Evolutionary conservation across 92 coral and sea anemone genomes (phyloP).

Genomic region (Porites evermanni): DNA sequence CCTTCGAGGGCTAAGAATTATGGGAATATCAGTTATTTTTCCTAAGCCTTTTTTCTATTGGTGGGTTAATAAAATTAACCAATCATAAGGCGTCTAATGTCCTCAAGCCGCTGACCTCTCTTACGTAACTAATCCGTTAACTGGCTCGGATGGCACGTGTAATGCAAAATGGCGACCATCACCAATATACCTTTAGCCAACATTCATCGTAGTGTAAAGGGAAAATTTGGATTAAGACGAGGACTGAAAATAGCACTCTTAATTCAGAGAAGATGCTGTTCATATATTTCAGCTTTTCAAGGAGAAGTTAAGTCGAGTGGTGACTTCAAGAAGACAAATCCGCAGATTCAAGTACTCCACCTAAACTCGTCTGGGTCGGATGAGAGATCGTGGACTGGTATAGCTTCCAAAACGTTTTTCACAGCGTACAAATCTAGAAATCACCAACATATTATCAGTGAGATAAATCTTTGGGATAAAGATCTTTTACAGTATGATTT

Average conservation of each 20-base stretch:
- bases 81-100: conserved; percentile 37
- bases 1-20: background rate
- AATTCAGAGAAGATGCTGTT: conserved; percentile 26
- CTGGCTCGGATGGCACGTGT: background rate
- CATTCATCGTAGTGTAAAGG: background rate
- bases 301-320: conserved; percentile 87
- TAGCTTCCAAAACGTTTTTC: conserved; percentile 83
- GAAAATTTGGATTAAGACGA: background rate
- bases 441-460: conserved; percentile 71
- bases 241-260: background rate
- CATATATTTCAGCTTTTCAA: conserved; percentile 83
- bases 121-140: conserved; percentile 5
- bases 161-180: conserved; percentile 47
- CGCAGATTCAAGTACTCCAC: conserved; percentile 79
- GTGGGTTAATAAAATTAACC: conserved; percentile 14
- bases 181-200: background rate
- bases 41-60: conserved; percentile 39
- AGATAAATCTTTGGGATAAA: conserved; percentile 93
- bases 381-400: conserved; percentile 89
- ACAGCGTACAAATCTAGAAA: conserved; percentile 69
- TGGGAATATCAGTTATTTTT: conserved; percentile 54
- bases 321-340: conserved; percentile 62
- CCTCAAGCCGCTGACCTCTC: conserved; percentile 27
- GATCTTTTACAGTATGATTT: conserved; percentile 83
- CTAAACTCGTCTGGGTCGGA: conserved; percentile 95